Evolutionary conservation across 2,888 invertebrate species (phyloP).

Genomic region (Dorcus hopei): DNA sequence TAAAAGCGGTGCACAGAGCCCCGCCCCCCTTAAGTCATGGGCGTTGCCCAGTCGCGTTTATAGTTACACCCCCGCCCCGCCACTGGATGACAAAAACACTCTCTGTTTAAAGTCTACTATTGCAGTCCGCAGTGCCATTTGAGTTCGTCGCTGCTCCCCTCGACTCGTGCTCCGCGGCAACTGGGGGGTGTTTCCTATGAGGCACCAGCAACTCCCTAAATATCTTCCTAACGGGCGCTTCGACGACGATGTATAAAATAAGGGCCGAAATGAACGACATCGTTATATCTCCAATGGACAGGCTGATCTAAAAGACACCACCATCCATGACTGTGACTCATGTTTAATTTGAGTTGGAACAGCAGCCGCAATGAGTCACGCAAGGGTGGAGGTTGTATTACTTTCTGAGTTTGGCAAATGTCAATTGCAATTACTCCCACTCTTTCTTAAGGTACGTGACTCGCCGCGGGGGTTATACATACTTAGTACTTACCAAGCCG

Average conservation of each 20-base stretch:
- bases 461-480: too few relatives aligned
- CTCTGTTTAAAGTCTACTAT: conserved; percentile 7
- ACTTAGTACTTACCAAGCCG: conserved; percentile 40
- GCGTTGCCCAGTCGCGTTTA: too few relatives aligned
- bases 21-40: too few relatives aligned
- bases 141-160: background rate
- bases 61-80: too few relatives aligned
- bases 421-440: too few relatives aligned
- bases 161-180: background rate
- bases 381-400: too few relatives aligned
- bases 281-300: conserved; percentile 51
- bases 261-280: conserved; percentile 51
- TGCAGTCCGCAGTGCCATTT: conserved; percentile 1
- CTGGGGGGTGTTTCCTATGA: conserved; percentile 4
- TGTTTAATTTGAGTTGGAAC: background rate
- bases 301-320: conserved; percentile 46
- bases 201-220: conserved; percentile 39
- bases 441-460: too few relatives aligned
- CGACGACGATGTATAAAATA: conserved; percentile 53
- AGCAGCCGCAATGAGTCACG: background rate
- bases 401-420: too few relatives aligned
- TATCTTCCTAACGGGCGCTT: conserved; percentile 56
- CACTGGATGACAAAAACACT: too few relatives aligned
- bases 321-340: too few relatives aligned
- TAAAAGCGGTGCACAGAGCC: too few relatives aligned